Evolutionary conservation across 2,113 vertebrate species (phyloP), one percentile per base, ranked within the genome.

Genomic region (Scartelaos histophorus): DNA sequence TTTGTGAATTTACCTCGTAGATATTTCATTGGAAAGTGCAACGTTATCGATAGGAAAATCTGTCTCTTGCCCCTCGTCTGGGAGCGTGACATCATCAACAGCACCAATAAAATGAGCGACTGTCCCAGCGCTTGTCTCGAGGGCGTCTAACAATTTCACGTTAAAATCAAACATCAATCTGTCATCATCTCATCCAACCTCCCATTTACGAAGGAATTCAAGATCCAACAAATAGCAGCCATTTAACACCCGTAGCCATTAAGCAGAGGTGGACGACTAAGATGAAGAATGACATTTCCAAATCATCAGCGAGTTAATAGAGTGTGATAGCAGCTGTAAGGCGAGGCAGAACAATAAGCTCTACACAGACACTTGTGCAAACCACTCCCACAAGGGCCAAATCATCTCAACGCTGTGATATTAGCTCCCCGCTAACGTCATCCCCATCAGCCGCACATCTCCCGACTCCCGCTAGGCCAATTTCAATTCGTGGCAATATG

Each of bases 291-390:
- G 60, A 61, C 46, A 24, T 74, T 74, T 66, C 60, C 35, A 49
- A 67, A 77, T 75, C 70, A 54, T 76, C 54, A 51, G 70, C 11
- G 77, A 82, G 73, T 81, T 67, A 79, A 85, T 67, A 73, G 69
- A 80, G 70, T 64, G 45, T 69, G 76, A 85, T 66, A 73, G 83
- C 81, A 85, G 79, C 80, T 85, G 74, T 69, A 70, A 74, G 65
- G 70, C 74, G 10, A 43, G 29, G 29, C 67, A 73, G 76, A 86
- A 88, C 75, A 85, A 80, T 66, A 70, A 84, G 67, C 69, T 67
- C 51, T 46, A 76, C 34, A 64, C 9, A 16, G 61, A 66, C 79
- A 67, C 43, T 68, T 75, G 69, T 51, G 47, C 64, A 73, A 86
- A 29, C 0, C 3, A 51, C 45, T 74, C 72, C 79, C 80, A 79